Conservation (phyloP, 1,140 invertebrate genomes). For the Camponotus pennsylvanicus region DNA sequence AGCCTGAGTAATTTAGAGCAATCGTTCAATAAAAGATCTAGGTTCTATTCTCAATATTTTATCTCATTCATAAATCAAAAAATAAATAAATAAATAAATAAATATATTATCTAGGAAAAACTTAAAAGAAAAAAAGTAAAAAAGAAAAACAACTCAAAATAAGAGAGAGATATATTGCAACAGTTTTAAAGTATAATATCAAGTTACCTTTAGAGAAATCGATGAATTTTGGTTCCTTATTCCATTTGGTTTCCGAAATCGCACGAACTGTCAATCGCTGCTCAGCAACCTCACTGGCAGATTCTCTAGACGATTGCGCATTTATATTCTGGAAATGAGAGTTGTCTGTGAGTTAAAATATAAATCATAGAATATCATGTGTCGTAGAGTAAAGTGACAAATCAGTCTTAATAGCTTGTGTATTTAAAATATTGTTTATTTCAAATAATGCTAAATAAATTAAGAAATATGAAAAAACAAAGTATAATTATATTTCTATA, state of each 20-base stretch:
- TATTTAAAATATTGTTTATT: background rate
- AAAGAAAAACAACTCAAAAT: background rate
- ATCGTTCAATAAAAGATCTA: too few species aligned
- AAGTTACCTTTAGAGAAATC: slow-evolving; percentile 58
- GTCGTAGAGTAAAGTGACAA: background rate
- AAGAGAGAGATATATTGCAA: background rate
- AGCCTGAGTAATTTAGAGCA: too few species aligned
- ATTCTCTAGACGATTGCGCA: slow-evolving; percentile 46
- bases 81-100: too few species aligned
- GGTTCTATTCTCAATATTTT: too few species aligned
- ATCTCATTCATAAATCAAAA: too few species aligned
- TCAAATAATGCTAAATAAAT: background rate
- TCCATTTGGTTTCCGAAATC: slow-evolving; percentile 78
- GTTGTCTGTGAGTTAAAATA: background rate
- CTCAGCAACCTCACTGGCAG: slow-evolving; percentile 67
- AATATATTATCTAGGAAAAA: too few species aligned
- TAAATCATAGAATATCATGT: background rate
- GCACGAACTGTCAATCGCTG: slow-evolving; percentile 81
- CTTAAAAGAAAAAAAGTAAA: background rate
- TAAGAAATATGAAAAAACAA: background rate
- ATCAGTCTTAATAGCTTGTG: background rate
- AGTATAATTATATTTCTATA: slow-evolving; percentile 2
- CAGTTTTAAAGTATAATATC: slow-evolving; percentile 5
- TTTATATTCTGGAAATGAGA: slow-evolving; percentile 56
- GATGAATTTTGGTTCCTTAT: slow-evolving; percentile 59